Percentiles rank a stretch among this genome's conserved stretches.
These are phyloP conservation scores for Sceliomorpha sp. DNA, from an alignment of 2,888 invertebrate genomes.

Conservation along the genomic window DNA sequence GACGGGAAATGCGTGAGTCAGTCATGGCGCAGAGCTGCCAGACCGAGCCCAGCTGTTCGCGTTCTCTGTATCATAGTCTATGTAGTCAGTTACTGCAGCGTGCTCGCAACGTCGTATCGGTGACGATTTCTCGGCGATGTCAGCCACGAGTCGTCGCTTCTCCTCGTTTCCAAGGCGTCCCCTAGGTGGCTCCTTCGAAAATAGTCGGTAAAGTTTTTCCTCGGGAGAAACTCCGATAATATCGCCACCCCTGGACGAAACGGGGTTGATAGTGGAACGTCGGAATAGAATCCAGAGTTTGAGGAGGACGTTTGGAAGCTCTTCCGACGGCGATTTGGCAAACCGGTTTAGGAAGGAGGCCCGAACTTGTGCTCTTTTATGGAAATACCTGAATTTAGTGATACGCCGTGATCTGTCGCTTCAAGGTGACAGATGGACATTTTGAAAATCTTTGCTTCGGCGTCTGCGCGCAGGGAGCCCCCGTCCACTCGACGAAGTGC, in stretches of 20 bases:
- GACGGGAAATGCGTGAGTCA: constrained; percentile 65
- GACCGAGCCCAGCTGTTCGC: constrained; percentile 72
- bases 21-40: constrained; percentile 70
- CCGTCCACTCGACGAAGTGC: constrained; percentile 14
- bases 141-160: constrained; percentile 1
- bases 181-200: too few relatives aligned
- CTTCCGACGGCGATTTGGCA: too few relatives aligned
- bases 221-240: too few relatives aligned
- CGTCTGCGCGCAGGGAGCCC: constrained; percentile 68
- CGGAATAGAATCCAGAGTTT: too few relatives aligned
- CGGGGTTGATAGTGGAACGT: too few relatives aligned
- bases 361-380: too few relatives aligned
- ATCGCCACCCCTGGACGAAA: too few relatives aligned
- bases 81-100: constrained; percentile 65
- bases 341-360: too few relatives aligned
- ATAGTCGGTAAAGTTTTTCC: too few relatives aligned
- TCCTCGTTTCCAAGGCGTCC: neutral
- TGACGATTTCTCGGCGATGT: constrained; percentile 12
- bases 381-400: too few relatives aligned
- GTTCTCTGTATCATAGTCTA: constrained; percentile 65
- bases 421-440: constrained; percentile 54
- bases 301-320: too few relatives aligned
- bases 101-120: constrained; percentile 16
- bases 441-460: constrained; percentile 74
- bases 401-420: neutral